Conservation (phyloP, 2,113 vertebrate genomes). For the Ceyx melanurus region DNA sequence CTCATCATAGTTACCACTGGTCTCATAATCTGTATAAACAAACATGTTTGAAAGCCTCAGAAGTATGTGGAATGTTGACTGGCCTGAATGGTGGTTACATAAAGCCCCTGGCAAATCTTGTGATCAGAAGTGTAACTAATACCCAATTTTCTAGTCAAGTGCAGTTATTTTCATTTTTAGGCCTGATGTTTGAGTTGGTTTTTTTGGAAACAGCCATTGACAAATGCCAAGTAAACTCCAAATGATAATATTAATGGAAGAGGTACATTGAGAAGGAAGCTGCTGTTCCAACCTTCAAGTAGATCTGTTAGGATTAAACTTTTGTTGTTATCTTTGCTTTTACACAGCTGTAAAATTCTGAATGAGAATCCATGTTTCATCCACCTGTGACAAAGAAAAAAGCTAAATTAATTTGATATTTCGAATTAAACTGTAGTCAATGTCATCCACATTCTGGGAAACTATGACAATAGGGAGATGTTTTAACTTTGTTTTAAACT, state of each 20-base stretch:
- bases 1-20: slow-evolving; percentile 25
- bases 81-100: slow-evolving; percentile 55
- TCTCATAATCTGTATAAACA: slow-evolving; percentile 60
- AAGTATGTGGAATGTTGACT: slow-evolving; percentile 55
- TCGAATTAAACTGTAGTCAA: background rate
- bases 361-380: background rate
- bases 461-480: background rate
- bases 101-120: slow-evolving; percentile 53
- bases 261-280: background rate
- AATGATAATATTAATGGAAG: background rate
- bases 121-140: slow-evolving; percentile 64
- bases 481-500: background rate
- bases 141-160: slow-evolving; percentile 59
- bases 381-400: background rate
- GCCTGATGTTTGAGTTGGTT: background rate
- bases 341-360: background rate
- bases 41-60: slow-evolving; percentile 55
- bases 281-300: background rate
- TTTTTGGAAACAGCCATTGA: slow-evolving; percentile 32
- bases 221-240: background rate
- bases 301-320: background rate
- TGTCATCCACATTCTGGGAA: background rate
- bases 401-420: background rate
- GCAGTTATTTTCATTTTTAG: slow-evolving; percentile 47
- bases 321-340: background rate